phyloP scores from a whole-genome alignment of 1,140 invertebrate species.

The Zaprionus taronus region DNA sequence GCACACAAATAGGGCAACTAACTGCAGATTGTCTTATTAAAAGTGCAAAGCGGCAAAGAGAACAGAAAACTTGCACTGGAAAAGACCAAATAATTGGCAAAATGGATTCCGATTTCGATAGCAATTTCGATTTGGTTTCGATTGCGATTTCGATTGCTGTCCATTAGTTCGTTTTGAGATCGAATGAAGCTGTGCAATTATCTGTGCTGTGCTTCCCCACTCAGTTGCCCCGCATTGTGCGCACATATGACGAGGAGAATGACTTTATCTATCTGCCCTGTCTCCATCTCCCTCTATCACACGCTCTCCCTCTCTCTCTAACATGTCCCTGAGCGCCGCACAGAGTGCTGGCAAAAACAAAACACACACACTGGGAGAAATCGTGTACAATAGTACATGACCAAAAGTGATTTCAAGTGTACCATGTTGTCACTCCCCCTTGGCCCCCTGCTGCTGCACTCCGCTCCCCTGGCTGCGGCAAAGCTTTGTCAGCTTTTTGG shows the following conservation, averaged over 20 bases:
- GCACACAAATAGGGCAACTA: slow-evolving; percentile 29
- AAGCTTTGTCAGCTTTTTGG: slow-evolving; percentile 28
- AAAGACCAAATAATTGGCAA: not conserved
- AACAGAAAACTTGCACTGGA: not conserved
- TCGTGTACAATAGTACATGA: slow-evolving; percentile 38
- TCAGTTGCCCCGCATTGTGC: slow-evolving; percentile 8
- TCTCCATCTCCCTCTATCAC: not conserved
- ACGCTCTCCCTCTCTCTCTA: slow-evolving; percentile 13
- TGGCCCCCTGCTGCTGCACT: not conserved
- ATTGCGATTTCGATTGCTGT: slow-evolving; percentile 4
- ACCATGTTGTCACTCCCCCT: slow-evolving; percentile 10
- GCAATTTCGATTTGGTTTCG: not conserved
- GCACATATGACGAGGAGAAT: not conserved
- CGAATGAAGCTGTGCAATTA: not conserved
- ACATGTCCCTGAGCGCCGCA: slow-evolving; percentile 47
- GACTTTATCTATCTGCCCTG: slow-evolving; percentile 17
- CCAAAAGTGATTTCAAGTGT: slow-evolving; percentile 63
- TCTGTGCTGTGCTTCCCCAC: slow-evolving; percentile 6
- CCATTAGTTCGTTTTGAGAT: slow-evolving; percentile 1
- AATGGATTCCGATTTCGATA: not conserved
- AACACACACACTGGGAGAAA: slow-evolving; percentile 4
- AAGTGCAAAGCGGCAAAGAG: not conserved
- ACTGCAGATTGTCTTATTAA: slow-evolving; percentile 13
- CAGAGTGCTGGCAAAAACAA: slow-evolving; percentile 44
- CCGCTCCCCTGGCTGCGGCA: not conserved